A percentile compares a stretch with the other conserved stretches of the same genome.
phyloP scores from a whole-genome alignment of 2,797 vertebrate species.

The Enoplosus armatus region DNA sequence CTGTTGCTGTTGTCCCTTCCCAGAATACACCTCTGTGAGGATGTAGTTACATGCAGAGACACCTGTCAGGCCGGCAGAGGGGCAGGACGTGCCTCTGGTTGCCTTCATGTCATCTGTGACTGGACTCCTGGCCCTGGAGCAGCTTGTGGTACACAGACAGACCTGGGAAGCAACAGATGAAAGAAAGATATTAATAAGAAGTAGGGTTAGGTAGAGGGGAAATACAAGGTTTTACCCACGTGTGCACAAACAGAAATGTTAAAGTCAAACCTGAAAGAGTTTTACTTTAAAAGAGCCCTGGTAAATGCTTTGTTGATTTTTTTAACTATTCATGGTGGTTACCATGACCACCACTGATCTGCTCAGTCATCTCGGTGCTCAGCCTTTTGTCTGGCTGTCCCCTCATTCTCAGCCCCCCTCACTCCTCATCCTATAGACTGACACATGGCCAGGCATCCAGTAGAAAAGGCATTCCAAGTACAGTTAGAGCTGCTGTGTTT shows the following conservation, averaged over 20 bases:
- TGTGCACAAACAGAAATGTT: constrained; percentile 18
- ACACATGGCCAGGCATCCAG: constrained; percentile 75
- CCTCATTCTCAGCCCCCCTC: constrained; percentile 24
- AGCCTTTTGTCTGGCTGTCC: constrained; percentile 46
- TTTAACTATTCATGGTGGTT: constrained; percentile 44
- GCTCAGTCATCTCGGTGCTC: constrained; percentile 33
- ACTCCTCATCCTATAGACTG: constrained; percentile 69
- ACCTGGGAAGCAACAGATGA: constrained; percentile 68
- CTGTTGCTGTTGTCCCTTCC: constrained; percentile 71
- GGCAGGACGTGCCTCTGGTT: constrained; percentile 61
- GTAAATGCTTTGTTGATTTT: constrained; percentile 26
- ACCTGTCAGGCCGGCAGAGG: constrained; percentile 76
- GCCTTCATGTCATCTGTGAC: constrained; percentile 81
- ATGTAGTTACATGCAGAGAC: constrained; percentile 82
- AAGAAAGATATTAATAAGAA: constrained; percentile 16
- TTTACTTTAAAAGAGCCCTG: constrained; percentile 18
- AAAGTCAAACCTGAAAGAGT: constrained; percentile 18
- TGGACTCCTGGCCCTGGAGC: constrained; percentile 72
- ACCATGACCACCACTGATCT: constrained; percentile 43
- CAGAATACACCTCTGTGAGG: constrained; percentile 72
- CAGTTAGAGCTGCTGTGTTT: constrained; percentile 82
- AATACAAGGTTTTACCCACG: background rate
- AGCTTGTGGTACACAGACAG: constrained; percentile 78
- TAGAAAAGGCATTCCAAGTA: constrained; percentile 81
- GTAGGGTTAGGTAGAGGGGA: constrained; percentile 6